These are phyloP conservation scores for Myripristis jacobus DNA, from an alignment of 2,797 vertebrate species.

Conservation along the genomic window DNA sequence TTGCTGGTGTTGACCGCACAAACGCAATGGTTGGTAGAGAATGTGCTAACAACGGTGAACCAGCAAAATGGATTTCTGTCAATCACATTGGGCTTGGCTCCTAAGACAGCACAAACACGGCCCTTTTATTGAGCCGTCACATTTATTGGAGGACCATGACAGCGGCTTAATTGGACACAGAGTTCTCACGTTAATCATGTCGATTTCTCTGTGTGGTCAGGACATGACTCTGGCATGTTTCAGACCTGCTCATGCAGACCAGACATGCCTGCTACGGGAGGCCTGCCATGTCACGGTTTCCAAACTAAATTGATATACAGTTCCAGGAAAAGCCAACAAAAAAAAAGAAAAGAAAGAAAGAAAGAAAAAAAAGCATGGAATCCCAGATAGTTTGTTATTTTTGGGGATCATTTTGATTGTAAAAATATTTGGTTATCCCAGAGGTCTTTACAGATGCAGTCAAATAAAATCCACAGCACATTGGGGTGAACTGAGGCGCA, in stretches of 20 bases:
- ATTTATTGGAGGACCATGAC: slow-evolving; percentile 53
- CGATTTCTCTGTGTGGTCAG: slow-evolving; percentile 54
- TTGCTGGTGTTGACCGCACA: slow-evolving; percentile 23
- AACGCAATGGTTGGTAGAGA: slow-evolving; percentile 22
- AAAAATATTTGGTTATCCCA: slow-evolving; percentile 8
- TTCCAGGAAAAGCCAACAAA: slow-evolving; percentile 36
- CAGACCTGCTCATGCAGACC: slow-evolving; percentile 33
- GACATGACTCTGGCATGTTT: slow-evolving; percentile 31
- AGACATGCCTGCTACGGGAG: slow-evolving; percentile 27
- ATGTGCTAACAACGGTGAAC: slow-evolving; percentile 37
- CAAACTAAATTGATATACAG: slow-evolving; percentile 4
- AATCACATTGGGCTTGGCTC: slow-evolving; percentile 35
- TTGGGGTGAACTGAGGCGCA: neutral
- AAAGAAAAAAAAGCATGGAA: slow-evolving; percentile 1
- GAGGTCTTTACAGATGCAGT: slow-evolving; percentile 1
- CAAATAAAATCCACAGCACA: neutral
- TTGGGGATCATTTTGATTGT: slow-evolving; percentile 1
- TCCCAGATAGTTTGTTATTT: slow-evolving; percentile 9
- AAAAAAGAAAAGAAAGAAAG: too few species aligned
- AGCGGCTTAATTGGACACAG: slow-evolving; percentile 49
- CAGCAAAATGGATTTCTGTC: slow-evolving; percentile 34
- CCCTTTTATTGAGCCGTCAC: slow-evolving; percentile 59
- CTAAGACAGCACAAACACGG: slow-evolving; percentile 23
- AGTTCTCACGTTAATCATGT: slow-evolving; percentile 41
- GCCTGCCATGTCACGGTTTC: slow-evolving; percentile 25